phyloP scores from a whole-genome alignment of 1,140 invertebrate genomes.

The Drosophila leontia region DNA sequence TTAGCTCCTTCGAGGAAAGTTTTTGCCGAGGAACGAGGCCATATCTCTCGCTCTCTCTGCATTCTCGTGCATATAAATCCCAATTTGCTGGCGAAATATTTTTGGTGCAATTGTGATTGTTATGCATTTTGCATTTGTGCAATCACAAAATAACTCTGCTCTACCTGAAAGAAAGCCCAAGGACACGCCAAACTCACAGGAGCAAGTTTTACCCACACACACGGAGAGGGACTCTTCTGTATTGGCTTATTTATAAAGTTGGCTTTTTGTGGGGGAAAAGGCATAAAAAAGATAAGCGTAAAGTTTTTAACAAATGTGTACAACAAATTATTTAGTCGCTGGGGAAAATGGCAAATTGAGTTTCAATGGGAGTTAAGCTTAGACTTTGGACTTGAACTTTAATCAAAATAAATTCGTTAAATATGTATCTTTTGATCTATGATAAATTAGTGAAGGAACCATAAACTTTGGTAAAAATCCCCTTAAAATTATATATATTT shows the following conservation, averaged over 20 bases:
- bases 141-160: conserved; percentile 61
- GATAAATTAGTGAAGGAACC: conserved; percentile 1
- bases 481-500: not conserved
- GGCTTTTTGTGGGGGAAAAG: conserved; percentile 13
- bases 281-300: conserved; percentile 61
- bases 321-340: conserved; percentile 67
- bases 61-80: conserved; percentile 66
- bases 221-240: conserved; percentile 12
- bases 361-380: conserved; percentile 40
- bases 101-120: conserved; percentile 79
- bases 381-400: not conserved
- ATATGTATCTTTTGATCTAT: conserved; percentile 11
- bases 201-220: conserved; percentile 54
- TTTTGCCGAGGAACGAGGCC: conserved; percentile 43
- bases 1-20: conserved; percentile 35
- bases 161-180: conserved; percentile 40
- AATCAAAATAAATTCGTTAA: not conserved
- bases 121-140: conserved; percentile 80
- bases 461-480: not conserved
- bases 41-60: conserved; percentile 47
- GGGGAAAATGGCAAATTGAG: conserved; percentile 31
- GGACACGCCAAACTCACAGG: conserved; percentile 65
- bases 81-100: conserved; percentile 77
- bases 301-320: conserved; percentile 60
- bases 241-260: conserved; percentile 60